phyloP scores from a whole-genome alignment of 2,888 invertebrate genomes.

The Cataglyphis cursor region DNA sequence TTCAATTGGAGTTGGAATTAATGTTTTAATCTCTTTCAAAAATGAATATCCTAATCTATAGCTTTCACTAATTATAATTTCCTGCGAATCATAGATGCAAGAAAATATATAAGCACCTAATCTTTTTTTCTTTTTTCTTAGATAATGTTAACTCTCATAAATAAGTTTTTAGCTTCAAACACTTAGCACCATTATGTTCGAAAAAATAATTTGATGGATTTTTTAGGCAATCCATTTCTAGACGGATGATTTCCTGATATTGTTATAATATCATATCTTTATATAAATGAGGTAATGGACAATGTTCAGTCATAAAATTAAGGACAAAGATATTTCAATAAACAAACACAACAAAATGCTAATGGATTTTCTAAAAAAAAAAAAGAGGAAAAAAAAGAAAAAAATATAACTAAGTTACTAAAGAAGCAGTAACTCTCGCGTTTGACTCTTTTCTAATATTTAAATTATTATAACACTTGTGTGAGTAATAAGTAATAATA shows the following conservation, averaged over 20 bases:
- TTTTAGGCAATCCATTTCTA: constrained; percentile 84
- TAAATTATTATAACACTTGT: constrained; percentile 76
- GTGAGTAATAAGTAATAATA: constrained; percentile 83
- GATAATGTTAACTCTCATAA: constrained; percentile 72
- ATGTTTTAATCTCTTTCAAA: constrained; percentile 77
- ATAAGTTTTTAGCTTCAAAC: constrained; percentile 76
- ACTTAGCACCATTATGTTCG: constrained; percentile 79
- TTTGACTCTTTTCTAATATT: constrained; percentile 73
- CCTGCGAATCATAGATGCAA: constrained; percentile 75
- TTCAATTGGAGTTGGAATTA: constrained; percentile 21
- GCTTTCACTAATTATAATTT: constrained; percentile 68
- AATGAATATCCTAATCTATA: constrained; percentile 71
- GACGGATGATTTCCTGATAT: constrained; percentile 83
- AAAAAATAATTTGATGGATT: constrained; percentile 79
- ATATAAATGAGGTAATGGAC: constrained; percentile 84
- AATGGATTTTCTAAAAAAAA: constrained; percentile 56
- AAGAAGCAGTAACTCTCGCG: constrained; percentile 71
- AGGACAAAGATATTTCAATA: constrained; percentile 73
- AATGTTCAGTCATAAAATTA: constrained; percentile 81
- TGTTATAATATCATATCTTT: constrained; percentile 80
- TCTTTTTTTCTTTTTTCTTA: constrained; percentile 55
- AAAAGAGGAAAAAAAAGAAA: constrained; percentile 44
- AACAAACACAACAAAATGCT: constrained; percentile 74
- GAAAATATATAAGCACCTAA: constrained; percentile 81
- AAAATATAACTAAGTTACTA: constrained; percentile 68